Evolutionary conservation across 2,888 invertebrate genomes (phyloP).

Genomic region (Hanleya hanleyi): DNA sequence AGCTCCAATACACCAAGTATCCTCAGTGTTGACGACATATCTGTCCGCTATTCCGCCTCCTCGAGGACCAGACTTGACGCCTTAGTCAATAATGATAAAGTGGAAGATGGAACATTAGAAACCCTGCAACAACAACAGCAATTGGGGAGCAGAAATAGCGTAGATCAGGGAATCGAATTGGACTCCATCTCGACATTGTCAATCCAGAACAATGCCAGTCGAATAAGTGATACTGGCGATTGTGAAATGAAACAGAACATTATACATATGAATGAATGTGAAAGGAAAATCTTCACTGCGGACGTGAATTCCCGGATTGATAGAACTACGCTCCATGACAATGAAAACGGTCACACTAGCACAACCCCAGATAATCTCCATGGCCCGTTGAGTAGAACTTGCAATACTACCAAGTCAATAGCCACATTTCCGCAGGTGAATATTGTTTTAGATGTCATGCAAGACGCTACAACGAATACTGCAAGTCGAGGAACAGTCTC

Average conservation of each 20-base stretch:
- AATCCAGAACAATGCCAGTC: background rate
- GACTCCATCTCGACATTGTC: slow-evolving; percentile 9
- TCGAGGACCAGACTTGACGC: background rate
- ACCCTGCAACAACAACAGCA: background rate
- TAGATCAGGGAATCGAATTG: slow-evolving; percentile 36
- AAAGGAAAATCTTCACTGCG: no score
- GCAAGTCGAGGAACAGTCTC: background rate
- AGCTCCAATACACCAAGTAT: background rate
- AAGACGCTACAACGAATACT: background rate
- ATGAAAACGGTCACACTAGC: background rate
- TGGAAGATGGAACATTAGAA: background rate
- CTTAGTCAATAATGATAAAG: background rate
- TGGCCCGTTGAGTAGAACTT: background rate
- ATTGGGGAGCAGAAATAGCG: slow-evolving; percentile 25
- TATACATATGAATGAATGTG: no score
- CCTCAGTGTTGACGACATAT: background rate
- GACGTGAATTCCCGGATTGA: background rate
- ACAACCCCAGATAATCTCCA: background rate
- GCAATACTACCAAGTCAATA: background rate
- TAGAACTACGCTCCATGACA: background rate
- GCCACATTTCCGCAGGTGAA: background rate
- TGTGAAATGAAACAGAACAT: background rate
- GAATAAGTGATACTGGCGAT: background rate
- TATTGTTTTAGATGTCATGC: background rate
- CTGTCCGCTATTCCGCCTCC: background rate